These are phyloP conservation scores for Drosophila mercatorum DNA, from an alignment of 2,888 invertebrate species.

Conservation along the genomic window DNA sequence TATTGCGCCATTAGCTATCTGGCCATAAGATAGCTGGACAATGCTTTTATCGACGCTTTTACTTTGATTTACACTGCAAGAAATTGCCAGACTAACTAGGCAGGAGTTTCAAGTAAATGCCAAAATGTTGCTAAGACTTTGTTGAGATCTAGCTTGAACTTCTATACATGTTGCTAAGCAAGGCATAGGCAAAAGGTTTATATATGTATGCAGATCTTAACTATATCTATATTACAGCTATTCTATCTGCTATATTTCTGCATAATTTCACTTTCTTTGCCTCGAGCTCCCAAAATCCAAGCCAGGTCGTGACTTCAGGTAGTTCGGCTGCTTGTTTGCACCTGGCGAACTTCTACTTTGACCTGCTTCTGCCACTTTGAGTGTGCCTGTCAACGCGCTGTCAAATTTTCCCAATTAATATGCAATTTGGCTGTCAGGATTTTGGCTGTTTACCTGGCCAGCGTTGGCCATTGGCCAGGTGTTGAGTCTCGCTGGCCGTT, in stretches of 20 bases:
- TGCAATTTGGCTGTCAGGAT: conserved; percentile 71
- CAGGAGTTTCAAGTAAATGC: no score
- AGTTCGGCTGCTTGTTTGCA: conserved; percentile 15
- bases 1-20: conserved; percentile 30
- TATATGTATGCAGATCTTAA: not conserved
- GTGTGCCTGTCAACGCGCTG: conserved; percentile 49
- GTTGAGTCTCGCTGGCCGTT: conserved; percentile 9
- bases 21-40: conserved; percentile 1
- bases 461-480: conserved; percentile 29
- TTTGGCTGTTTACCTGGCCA: conserved; percentile 46
- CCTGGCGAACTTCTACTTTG: conserved; percentile 29
- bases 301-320: conserved; percentile 5
- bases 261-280: not conserved
- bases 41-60: conserved; percentile 49
- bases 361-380: conserved; percentile 38
- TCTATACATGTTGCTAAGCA: no score
- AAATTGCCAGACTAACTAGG: conserved; percentile 5
- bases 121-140: no score
- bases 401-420: conserved; percentile 68
- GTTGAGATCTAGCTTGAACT: no score
- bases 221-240: not conserved
- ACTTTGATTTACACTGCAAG: conserved; percentile 48
- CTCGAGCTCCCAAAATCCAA: not conserved
- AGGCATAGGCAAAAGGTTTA: no score
- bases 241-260: no score